Conservation (phyloP, 2,888 invertebrate species). For the Lepidochitona cinerea region DNA sequence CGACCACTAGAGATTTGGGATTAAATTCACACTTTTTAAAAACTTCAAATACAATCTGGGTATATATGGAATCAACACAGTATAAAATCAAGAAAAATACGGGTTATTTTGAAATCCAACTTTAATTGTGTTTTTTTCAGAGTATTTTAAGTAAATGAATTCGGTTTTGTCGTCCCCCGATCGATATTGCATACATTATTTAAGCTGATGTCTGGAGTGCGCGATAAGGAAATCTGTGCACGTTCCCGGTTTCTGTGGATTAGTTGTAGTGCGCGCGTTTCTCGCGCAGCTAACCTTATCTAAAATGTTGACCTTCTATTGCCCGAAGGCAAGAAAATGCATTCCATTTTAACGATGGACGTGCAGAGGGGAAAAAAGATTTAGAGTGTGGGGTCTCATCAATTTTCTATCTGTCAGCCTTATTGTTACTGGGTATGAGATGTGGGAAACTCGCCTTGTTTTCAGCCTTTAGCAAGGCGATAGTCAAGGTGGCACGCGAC, state of each 20-base stretch:
- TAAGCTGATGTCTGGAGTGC: background rate
- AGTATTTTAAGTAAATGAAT: too few relatives aligned
- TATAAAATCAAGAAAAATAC: too few relatives aligned
- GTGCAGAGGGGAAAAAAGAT: background rate
- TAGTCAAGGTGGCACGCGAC: background rate
- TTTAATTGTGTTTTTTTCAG: too few relatives aligned
- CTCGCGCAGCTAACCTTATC: background rate
- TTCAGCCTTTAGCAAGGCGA: too few relatives aligned
- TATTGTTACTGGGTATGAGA: background rate
- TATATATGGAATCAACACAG: too few relatives aligned
- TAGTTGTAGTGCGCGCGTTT: background rate
- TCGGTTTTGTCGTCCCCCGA: too few relatives aligned
- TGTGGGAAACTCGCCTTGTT: too few relatives aligned
- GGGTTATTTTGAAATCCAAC: too few relatives aligned
- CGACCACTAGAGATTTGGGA: too few relatives aligned
- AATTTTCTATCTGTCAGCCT: background rate
- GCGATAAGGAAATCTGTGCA: slow-evolving; percentile 5
- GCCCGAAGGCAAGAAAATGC: background rate
- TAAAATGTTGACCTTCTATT: too few relatives aligned
- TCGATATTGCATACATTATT: background rate
- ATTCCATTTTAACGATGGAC: background rate
- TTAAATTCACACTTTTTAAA: too few relatives aligned
- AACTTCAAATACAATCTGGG: too few relatives aligned
- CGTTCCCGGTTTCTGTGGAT: background rate
- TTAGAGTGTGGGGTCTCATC: background rate